A percentile compares a stretch with the other conserved stretches of the same genome.
Evolutionary conservation across 2,888 invertebrate genomes (phyloP).

Genomic region (Nesidiocoris tenuis): DNA sequence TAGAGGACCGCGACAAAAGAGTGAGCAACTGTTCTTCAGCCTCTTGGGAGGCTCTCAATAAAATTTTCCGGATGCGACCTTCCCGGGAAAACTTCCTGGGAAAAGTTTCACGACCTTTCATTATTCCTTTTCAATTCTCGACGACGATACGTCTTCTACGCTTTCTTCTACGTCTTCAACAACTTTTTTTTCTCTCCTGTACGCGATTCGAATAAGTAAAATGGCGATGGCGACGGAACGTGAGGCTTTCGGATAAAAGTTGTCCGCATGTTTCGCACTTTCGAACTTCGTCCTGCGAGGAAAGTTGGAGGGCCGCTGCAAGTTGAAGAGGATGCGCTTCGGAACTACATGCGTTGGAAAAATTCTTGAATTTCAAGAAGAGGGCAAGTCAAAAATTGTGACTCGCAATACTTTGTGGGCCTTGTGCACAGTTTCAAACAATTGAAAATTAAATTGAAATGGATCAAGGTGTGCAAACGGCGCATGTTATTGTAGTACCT

Average conservation of each 20-base stretch:
- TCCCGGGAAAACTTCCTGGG: neutral
- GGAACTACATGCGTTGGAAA: neutral
- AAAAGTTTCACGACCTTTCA: neutral
- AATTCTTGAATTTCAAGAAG: too few relatives aligned
- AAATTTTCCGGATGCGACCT: slow-evolving; percentile 27
- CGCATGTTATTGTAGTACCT: too few relatives aligned
- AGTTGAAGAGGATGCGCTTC: neutral
- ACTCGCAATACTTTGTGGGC: too few relatives aligned
- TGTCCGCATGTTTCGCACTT: neutral
- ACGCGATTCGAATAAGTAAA: neutral
- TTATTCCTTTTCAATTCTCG: neutral
- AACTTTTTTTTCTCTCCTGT: neutral
- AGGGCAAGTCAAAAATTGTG: too few relatives aligned
- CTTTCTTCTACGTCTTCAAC: neutral
- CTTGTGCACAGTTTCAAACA: too few relatives aligned
- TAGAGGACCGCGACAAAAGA: neutral
- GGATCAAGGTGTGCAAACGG: too few relatives aligned
- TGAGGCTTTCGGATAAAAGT: neutral
- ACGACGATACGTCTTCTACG: neutral
- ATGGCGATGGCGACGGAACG: neutral
- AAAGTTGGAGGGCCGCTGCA: neutral
- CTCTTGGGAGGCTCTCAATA: slow-evolving; percentile 23
- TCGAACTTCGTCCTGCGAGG: neutral
- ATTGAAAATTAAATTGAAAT: too few relatives aligned
- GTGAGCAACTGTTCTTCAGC: slow-evolving; percentile 12